Evolutionary conservation across 2,888 invertebrate species (phyloP), one percentile per base, ranked within the genome.

Genomic region (Euplagia quadripunctaria): DNA sequence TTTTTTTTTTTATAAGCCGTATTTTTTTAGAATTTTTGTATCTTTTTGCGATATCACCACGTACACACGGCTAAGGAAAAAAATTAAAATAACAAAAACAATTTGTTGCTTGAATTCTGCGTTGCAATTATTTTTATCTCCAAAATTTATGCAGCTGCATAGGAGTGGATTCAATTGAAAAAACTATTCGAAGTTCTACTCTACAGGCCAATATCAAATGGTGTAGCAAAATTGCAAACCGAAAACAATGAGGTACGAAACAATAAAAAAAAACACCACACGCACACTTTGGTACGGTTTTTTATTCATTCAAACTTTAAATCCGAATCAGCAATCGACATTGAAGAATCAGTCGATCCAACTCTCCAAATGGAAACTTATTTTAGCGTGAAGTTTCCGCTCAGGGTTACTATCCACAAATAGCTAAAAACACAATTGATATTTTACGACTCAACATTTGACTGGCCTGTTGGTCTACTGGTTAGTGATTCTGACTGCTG

Each of bases 231-330:
- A 81, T 72, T 70, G 68, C 73, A 67, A 75, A 72, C 69, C 43
- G 55, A 77, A 72, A 77, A 82, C 75, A 84, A 83, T 84, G 81
- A 77, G 78, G 74, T 65, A 74, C 67, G 64, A 64, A 79, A 51
- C 64, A 71, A 74, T 63, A 75, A 83, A 79, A 81, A 72, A 52
- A 51, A 61, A 31, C 73, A 68, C 58, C 43, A 8, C 68, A 49
- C 31, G 31, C 31, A 31, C 31, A 31, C 31, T n/a, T n/a, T n/a
- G n/a, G 73, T 72, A 67, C 73, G 70, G 72, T 31, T 84, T 78
- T 46, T 80, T 81, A 78, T 80, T 76, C 81, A 81, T 82, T 81
- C 77, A 73, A 79, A 85, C 77, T 78, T 81, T 72, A 74, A 79
- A 83, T 78, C 77, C 70, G 76, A 72, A 64, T 74, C 58, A 17